Evolutionary conservation across 2,888 invertebrate genomes (phyloP).

Genomic region (Drepana falcataria): DNA sequence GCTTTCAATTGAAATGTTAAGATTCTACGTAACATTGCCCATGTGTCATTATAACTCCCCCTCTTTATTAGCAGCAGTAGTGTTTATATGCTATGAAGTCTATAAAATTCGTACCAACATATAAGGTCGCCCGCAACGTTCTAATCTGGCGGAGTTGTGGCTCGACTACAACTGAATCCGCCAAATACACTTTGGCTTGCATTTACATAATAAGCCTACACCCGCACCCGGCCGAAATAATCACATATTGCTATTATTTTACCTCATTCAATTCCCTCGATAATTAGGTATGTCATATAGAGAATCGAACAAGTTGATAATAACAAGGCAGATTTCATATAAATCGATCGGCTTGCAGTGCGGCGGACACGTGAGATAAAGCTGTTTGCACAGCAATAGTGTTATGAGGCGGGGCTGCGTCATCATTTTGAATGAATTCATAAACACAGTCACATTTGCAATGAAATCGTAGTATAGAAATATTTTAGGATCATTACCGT

Average conservation of each 20-base stretch:
- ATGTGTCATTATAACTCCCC: too few species aligned
- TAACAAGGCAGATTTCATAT: constrained; percentile 44
- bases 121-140: too few species aligned
- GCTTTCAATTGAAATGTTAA: too few species aligned
- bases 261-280: constrained; percentile 47
- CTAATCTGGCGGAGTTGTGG: neutral
- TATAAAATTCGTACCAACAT: too few species aligned
- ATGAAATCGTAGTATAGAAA: too few species aligned
- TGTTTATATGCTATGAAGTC: too few species aligned
- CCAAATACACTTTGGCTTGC: constrained; percentile 56
- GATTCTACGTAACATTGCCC: too few species aligned
- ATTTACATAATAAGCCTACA: constrained; percentile 64
- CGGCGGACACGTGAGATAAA: constrained; percentile 21
- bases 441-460: too few species aligned
- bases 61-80: too few species aligned
- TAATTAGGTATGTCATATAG: constrained; percentile 38
- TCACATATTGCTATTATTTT: constrained; percentile 67
- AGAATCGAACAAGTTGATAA: constrained; percentile 51
- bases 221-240: constrained; percentile 45
- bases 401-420: too few species aligned
- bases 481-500: too few species aligned
- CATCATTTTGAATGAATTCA: too few species aligned
- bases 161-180: constrained; percentile 52
- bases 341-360: constrained; percentile 21
- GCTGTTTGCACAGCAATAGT: constrained; percentile 19